Percentiles rank a stretch among this genome's conserved stretches.
phyloP scores from a whole-genome alignment of 2,888 invertebrate genomes.

The Schizaphis graminum region DNA sequence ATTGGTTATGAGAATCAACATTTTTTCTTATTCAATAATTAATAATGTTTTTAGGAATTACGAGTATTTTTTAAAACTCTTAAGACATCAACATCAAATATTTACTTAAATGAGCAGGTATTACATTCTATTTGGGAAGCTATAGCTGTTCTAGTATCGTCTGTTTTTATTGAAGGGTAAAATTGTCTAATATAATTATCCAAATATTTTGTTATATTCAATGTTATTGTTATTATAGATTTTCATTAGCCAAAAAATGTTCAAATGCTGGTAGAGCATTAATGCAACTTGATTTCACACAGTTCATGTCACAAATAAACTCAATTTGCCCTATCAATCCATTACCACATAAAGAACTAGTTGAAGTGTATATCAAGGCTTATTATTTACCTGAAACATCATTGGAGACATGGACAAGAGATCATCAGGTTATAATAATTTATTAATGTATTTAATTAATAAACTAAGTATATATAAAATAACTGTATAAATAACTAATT shows the following conservation, averaged over 20 bases:
- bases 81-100: constrained; percentile 79
- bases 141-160: constrained; percentile 86
- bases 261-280: constrained; percentile 95
- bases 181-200: constrained; percentile 55
- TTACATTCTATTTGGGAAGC: constrained; percentile 86
- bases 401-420: constrained; percentile 89
- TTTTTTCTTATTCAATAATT: neutral
- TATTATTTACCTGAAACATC: constrained; percentile 92
- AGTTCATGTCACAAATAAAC: constrained; percentile 91
- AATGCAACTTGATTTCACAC: constrained; percentile 98
- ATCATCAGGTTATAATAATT: constrained; percentile 77
- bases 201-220: constrained; percentile 32
- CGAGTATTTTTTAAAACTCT: constrained; percentile 85
- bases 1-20: neutral
- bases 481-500: neutral
- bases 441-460: neutral
- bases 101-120: constrained; percentile 81
- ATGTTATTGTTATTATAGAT: constrained; percentile 73
- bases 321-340: constrained; percentile 87
- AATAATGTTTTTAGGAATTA: constrained; percentile 74
- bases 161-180: constrained; percentile 93
- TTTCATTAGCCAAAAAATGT: constrained; percentile 92
- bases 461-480: neutral
- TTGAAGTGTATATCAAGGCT: constrained; percentile 95
- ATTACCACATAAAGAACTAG: constrained; percentile 88